Evolutionary conservation across 2,888 invertebrate species (phyloP).

Genomic region (Melinopterus prodromus): DNA sequence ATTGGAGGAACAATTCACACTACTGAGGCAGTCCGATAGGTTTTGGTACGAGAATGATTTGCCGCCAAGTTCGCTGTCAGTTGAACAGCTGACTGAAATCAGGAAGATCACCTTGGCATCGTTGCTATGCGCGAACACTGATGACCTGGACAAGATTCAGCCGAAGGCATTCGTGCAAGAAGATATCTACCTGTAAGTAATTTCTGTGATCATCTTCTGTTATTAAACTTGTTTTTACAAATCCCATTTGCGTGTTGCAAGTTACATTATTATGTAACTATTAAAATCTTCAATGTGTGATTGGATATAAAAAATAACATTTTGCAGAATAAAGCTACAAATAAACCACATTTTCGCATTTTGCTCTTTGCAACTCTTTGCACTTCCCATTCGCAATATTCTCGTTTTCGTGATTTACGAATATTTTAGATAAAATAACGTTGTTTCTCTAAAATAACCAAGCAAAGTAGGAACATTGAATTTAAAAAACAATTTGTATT

Average conservation of each 20-base stretch:
- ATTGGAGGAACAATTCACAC: slow-evolving; percentile 82
- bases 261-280: neutral
- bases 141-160: slow-evolving; percentile 76
- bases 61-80: slow-evolving; percentile 83
- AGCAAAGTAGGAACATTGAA: too few species aligned
- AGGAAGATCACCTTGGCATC: slow-evolving; percentile 82
- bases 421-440: too few species aligned
- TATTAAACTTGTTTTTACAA: neutral
- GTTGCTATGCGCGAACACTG: slow-evolving; percentile 79
- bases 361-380: too few species aligned
- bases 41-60: slow-evolving; percentile 97
- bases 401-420: too few species aligned
- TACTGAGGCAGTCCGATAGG: slow-evolving; percentile 85
- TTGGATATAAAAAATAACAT: too few species aligned
- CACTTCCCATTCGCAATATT: too few species aligned
- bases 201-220: neutral
- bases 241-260: neutral
- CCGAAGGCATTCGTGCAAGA: slow-evolving; percentile 86
- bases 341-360: too few species aligned
- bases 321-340: too few species aligned
- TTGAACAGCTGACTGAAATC: slow-evolving; percentile 82
- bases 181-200: slow-evolving; percentile 82
- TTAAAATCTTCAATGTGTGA: too few species aligned
- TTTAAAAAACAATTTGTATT: too few species aligned
- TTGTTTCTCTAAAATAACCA: too few species aligned